Conservation (phyloP, 2,888 invertebrate genomes). For the Pelosia muscerda region DNA sequence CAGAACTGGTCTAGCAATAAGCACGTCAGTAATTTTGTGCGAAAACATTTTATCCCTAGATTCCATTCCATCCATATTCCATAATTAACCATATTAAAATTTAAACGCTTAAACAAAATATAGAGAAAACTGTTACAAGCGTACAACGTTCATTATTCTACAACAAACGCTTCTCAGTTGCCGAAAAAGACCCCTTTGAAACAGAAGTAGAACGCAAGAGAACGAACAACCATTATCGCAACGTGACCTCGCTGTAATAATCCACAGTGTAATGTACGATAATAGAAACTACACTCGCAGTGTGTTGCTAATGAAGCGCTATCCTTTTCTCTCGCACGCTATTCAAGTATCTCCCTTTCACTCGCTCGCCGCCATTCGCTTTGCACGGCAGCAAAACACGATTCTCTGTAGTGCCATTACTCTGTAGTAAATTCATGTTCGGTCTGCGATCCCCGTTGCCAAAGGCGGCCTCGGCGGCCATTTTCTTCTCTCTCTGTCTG, state of each 20-base stretch:
- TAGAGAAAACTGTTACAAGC: background rate
- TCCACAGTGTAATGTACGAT: constrained; percentile 65
- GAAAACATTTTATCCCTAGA: background rate
- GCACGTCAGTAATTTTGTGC: background rate
- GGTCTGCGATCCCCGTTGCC: constrained; percentile 64
- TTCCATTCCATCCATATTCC: background rate
- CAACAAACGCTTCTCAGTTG: background rate
- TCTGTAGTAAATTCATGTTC: constrained; percentile 63
- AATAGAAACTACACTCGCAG: constrained; percentile 47
- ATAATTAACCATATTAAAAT: background rate
- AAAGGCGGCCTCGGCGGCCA: constrained; percentile 74
- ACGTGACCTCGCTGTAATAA: constrained; percentile 66
- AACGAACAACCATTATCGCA: constrained; percentile 67
- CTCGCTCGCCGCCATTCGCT: constrained; percentile 43
- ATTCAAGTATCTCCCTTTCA: constrained; percentile 46
- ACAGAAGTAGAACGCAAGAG: constrained; percentile 81
- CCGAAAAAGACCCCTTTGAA: constrained; percentile 28
- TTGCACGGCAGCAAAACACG: constrained; percentile 29
- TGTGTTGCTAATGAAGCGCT: constrained; percentile 30
- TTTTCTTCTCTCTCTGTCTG: constrained; percentile 84
- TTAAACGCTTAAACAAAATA: background rate
- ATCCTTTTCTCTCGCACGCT: constrained; percentile 48
- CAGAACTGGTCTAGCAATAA: background rate
- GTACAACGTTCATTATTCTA: background rate
- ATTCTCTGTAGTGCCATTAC: constrained; percentile 55